Percentiles rank a stretch among this genome's conserved stretches.
Conservation (phyloP, 1,140 invertebrate species). For the Oncopodura yosiiana region DNA sequence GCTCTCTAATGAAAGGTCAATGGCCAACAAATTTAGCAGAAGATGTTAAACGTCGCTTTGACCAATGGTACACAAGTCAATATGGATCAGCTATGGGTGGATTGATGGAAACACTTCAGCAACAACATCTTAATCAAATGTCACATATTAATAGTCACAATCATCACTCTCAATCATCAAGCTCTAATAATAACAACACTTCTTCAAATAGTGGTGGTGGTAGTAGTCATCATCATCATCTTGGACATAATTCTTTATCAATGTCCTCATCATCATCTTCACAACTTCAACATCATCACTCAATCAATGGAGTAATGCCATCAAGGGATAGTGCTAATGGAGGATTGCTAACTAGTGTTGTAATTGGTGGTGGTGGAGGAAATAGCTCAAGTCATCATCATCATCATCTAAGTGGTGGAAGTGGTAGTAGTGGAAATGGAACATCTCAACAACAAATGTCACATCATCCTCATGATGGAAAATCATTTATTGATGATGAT, state of each 20-base stretch:
- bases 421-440: not conserved
- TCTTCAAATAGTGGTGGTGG: not conserved
- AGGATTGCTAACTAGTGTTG: not conserved
- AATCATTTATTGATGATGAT: slow-evolving; percentile 21
- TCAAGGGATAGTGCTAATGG: too few species aligned
- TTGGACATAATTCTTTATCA: not conserved
- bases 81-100: slow-evolving; percentile 36
- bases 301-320: not conserved
- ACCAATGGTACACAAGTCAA: slow-evolving; percentile 60
- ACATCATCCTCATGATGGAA: slow-evolving; percentile 1
- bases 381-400: slow-evolving; percentile 22
- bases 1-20: slow-evolving; percentile 29
- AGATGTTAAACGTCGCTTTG: slow-evolving; percentile 64
- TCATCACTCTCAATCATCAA: slow-evolving; percentile 43
- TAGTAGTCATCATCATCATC: slow-evolving; percentile 7
- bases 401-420: slow-evolving; percentile 21
- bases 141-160: too few species aligned
- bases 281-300: not conserved
- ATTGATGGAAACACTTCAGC: slow-evolving; percentile 34
- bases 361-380: not conserved
- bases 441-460: not conserved
- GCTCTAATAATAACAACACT: slow-evolving; percentile 42
- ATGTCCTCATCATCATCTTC: slow-evolving; percentile 15
- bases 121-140: slow-evolving; percentile 46
- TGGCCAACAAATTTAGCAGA: slow-evolving; percentile 50